Base-by-base conservation (phyloP, 2,888 invertebrate genomes). In the Archaeoteleia sp. region DNA sequence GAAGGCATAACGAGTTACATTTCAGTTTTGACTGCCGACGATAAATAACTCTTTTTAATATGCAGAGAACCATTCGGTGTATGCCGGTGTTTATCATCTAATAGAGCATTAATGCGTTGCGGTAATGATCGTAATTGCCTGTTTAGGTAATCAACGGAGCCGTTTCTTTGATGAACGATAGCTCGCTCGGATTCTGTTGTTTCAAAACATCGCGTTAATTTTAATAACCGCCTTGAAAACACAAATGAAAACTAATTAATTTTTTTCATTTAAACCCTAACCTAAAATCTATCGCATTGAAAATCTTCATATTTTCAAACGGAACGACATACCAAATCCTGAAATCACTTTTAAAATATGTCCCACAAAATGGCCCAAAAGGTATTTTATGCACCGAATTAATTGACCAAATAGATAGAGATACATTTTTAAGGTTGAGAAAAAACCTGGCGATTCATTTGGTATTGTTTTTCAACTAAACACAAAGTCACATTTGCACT, bases 121-220 rank as follows among this genome's bases (percentile, higher is more conserved):
- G 60, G 54, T 48, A 40, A 62, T 34, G 35, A 42, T 58, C 25
- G 53, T 58, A 67, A 62, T 58, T 62, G 55, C 13, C 42, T 39
- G 58, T 62, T 62, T 61, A 62, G 54, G 27, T 62, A 53, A 62
- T 67, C 62, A 62, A 58, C 67, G 37, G 23, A 40, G 20, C 40
- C 2, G 34, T 35, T 61, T 54, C 53, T 61, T 49, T 27, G 42
- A 30, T 37, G 43, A 54, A 66, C 57, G 51, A 65, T 45, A 42
- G 51, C 49, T 40, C 25, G 34, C 14, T 57, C 27, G 45, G 20
- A 60, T 40, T 46, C 42, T 29, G 10, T 53, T 43, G 48, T 66
- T 54, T 66, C 10, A 13, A 53, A n/a, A n/a, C n/a, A n/a, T n/a
- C 20, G 5, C 20, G 20, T 20, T n/a, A 20, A 20, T 20, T 39